Conservation (phyloP, 1,140 invertebrate species). For the Drosophila leontia region DNA sequence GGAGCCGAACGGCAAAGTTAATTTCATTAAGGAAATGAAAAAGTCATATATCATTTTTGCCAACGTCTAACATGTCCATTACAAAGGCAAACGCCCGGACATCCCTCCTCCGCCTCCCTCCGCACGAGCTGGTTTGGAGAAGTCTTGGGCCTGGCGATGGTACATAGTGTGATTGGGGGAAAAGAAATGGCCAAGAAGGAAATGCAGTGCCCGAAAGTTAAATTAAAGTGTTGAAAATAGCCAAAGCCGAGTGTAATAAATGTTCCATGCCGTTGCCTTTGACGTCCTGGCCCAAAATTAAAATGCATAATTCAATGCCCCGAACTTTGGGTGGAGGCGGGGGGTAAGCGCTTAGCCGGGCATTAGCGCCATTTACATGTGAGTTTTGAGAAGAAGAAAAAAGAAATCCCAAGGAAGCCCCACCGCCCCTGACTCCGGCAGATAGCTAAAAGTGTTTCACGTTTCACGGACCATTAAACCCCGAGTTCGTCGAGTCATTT, state of each 20-base stretch:
- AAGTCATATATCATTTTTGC: conserved; percentile 82
- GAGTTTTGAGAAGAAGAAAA: conserved; percentile 46
- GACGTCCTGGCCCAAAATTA: conserved; percentile 70
- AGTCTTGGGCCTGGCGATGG: conserved; percentile 35
- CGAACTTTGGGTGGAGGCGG: background rate
- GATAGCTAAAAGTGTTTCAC: conserved; percentile 81
- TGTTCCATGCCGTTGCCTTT: conserved; percentile 67
- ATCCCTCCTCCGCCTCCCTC: conserved; percentile 11
- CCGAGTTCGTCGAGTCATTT: conserved; percentile 80
- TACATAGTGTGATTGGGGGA: background rate
- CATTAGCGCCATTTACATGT: conserved; percentile 72
- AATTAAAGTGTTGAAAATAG: conserved; percentile 80
- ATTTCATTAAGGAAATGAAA: conserved; percentile 84
- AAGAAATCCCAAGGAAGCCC: conserved; percentile 34
- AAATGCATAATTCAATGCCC: conserved; percentile 79
- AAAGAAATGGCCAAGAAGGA: conserved; percentile 53
- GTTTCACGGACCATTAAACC: conserved; percentile 81
- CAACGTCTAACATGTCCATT: conserved; percentile 82
- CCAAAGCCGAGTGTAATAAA: conserved; percentile 69
- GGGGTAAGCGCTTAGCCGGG: conserved; percentile 31
- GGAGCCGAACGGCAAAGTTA: conserved; percentile 60
- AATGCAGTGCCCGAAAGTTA: conserved; percentile 65
- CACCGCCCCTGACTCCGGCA: conserved; percentile 26
- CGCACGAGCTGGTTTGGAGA: conserved; percentile 11
- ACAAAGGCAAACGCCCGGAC: conserved; percentile 56